A percentile compares a stretch with the other conserved stretches of the same genome.
Conservation (phyloP, 1,140 invertebrate genomes). For the Sarcophaga bullata region DNA sequence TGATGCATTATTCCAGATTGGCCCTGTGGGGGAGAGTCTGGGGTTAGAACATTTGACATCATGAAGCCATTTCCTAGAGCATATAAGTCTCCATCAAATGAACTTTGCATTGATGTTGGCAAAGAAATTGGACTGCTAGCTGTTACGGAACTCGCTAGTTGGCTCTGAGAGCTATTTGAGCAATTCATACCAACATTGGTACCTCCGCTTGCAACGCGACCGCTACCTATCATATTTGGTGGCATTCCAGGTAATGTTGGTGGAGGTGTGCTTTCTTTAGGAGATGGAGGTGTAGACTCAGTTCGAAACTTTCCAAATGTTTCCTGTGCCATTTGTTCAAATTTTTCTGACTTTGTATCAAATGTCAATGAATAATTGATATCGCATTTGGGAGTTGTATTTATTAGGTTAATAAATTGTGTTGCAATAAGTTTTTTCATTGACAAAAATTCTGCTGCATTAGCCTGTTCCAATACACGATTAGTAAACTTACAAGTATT, state of each 20-base stretch:
- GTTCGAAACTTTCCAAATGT: conserved; percentile 79
- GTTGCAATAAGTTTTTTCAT: conserved; percentile 79
- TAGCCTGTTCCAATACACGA: conserved; percentile 81
- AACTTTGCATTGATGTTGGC: conserved; percentile 77
- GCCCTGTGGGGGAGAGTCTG: conserved; percentile 61
- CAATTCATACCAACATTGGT: conserved; percentile 20
- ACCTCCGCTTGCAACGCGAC: conserved; percentile 38
- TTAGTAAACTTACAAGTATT: conserved; percentile 85
- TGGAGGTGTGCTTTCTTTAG: conserved; percentile 53
- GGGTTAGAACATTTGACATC: conserved; percentile 66
- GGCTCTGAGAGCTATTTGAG: conserved; percentile 44
- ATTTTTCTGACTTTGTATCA: conserved; percentile 81
- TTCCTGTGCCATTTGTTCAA: conserved; percentile 76
- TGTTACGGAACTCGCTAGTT: conserved; percentile 64
- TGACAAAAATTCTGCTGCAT: conserved; percentile 83
- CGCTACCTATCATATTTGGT: conserved; percentile 43
- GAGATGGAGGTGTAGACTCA: conserved; percentile 66
- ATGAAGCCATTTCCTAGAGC: conserved; percentile 64
- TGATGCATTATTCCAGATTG: conserved; percentile 60
- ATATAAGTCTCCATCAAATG: conserved; percentile 75
- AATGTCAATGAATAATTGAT: conserved; percentile 83
- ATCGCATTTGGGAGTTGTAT: conserved; percentile 82
- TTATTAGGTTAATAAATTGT: conserved; percentile 81
- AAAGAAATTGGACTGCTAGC: conserved; percentile 74
- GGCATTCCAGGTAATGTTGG: conserved; percentile 51